Percentiles rank a stretch among this genome's conserved stretches.
Evolutionary conservation across 2,113 vertebrate species (phyloP).

Genomic region (Triplophysa siluroides): DNA sequence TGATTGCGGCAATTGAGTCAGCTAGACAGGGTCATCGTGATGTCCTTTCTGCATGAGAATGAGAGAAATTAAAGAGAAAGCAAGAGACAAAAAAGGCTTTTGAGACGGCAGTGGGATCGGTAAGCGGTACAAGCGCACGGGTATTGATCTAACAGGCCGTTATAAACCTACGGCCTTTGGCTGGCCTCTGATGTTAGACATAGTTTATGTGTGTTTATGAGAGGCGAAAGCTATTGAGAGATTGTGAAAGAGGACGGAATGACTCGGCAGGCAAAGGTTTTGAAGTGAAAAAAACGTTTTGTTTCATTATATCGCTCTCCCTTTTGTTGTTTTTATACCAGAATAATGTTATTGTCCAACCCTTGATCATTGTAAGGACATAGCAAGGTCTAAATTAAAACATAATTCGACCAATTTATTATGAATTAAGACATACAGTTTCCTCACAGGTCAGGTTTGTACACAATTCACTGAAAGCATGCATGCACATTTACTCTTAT

Average conservation of each 20-base stretch:
- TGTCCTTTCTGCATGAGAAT: not conserved
- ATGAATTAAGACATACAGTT: too few species aligned
- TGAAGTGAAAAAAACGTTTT: not conserved
- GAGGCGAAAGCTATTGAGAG: not conserved
- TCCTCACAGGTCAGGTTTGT: too few species aligned
- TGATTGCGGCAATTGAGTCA: not conserved
- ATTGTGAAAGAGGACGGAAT: not conserved
- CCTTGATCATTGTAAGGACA: too few species aligned
- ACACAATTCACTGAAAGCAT: too few species aligned
- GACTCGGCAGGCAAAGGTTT: slow-evolving; percentile 5
- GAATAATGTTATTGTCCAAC: too few species aligned
- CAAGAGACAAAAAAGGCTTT: not conserved
- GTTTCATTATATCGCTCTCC: too few species aligned
- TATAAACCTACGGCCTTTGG: not conserved
- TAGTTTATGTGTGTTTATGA: not conserved
- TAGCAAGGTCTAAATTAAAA: too few species aligned
- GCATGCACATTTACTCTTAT: too few species aligned
- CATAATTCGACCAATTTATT: too few species aligned
- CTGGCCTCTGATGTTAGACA: not conserved
- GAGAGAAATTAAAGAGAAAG: not conserved
- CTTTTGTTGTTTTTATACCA: too few species aligned
- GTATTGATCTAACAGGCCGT: not conserved
- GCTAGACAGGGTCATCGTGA: not conserved
- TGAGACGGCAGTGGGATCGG: not conserved
- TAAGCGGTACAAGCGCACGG: not conserved